These are phyloP conservation scores for Callyntrura sp. DNA, from an alignment of 2,888 invertebrate genomes.

Conservation along the genomic window DNA sequence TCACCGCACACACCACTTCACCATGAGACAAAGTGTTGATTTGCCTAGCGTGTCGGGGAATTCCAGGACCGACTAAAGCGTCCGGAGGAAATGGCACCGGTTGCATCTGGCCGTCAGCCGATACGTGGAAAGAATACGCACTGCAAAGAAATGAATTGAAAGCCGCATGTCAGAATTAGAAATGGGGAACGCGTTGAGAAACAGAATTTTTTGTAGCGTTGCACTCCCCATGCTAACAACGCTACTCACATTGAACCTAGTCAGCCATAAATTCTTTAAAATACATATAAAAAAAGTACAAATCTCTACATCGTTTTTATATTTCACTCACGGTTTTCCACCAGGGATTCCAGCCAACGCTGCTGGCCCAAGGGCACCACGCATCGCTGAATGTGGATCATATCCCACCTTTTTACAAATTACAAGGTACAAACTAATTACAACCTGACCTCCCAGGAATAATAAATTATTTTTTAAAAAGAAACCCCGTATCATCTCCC, in stretches of 20 bases:
- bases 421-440: slow-evolving; percentile 74
- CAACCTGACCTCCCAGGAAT: slow-evolving; percentile 25
- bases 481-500: not conserved
- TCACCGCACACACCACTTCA: slow-evolving; percentile 98
- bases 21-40: slow-evolving; percentile 97
- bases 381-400: slow-evolving; percentile 89
- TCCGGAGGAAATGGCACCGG: slow-evolving; percentile 98
- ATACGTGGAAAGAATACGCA: slow-evolving; percentile 97
- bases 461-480: no score
- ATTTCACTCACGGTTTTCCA: slow-evolving; percentile 92
- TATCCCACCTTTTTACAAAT: slow-evolving; percentile 87
- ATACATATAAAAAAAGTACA: no score
- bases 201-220: no score
- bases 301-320: no score
- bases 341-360: slow-evolving; percentile 85
- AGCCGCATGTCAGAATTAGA: no score
- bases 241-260: no score
- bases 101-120: slow-evolving; percentile 94
- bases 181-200: no score
- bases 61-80: slow-evolving; percentile 96
- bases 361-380: slow-evolving; percentile 88
- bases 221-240: no score
- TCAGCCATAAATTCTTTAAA: no score
- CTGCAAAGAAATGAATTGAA: no score
- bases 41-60: slow-evolving; percentile 96